A percentile compares a stretch with the other conserved stretches of the same genome.
These are phyloP conservation scores for Meandrusa payeni DNA, from an alignment of 2,888 invertebrate species.

Conservation along the genomic window DNA sequence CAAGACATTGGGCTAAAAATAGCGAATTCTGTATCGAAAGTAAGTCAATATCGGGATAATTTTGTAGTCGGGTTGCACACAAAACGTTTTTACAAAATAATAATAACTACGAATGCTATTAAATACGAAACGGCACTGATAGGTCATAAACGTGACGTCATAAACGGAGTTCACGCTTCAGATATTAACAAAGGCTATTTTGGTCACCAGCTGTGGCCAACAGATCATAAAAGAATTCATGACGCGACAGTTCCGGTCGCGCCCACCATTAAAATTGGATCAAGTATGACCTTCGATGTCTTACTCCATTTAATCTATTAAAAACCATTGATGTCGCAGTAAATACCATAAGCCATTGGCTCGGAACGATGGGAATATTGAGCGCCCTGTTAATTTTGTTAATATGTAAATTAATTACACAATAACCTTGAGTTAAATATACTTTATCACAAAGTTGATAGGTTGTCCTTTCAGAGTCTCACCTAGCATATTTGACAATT, in stretches of 20 bases:
- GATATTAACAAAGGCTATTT: slow-evolving; percentile 15
- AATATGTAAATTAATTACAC: slow-evolving; percentile 4
- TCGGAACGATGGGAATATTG: slow-evolving; percentile 3
- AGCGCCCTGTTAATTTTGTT: background rate
- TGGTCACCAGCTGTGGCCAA: slow-evolving; percentile 13
- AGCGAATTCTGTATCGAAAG: background rate
- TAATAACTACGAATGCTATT: no score
- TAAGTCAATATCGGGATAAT: background rate
- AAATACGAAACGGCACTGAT: no score
- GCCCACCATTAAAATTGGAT: slow-evolving; percentile 5
- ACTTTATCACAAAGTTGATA: no score
- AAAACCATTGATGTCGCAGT: slow-evolving; percentile 4
- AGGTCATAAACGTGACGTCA: slow-evolving; percentile 3
- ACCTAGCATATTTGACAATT: no score
- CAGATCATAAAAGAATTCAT: slow-evolving; percentile 28
- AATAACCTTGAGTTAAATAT: slow-evolving; percentile 3
- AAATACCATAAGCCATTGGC: slow-evolving; percentile 8
- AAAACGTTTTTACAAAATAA: no score
- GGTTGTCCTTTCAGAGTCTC: no score
- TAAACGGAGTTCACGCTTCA: slow-evolving; percentile 8
- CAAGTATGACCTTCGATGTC: slow-evolving; percentile 10
- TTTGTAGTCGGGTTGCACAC: background rate
- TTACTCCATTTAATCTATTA: slow-evolving; percentile 5
- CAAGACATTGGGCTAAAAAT: no score
- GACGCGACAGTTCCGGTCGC: slow-evolving; percentile 26